Evolutionary conservation across 2,797 vertebrate genomes (phyloP).

Genomic region (Megaceryle alcyon): DNA sequence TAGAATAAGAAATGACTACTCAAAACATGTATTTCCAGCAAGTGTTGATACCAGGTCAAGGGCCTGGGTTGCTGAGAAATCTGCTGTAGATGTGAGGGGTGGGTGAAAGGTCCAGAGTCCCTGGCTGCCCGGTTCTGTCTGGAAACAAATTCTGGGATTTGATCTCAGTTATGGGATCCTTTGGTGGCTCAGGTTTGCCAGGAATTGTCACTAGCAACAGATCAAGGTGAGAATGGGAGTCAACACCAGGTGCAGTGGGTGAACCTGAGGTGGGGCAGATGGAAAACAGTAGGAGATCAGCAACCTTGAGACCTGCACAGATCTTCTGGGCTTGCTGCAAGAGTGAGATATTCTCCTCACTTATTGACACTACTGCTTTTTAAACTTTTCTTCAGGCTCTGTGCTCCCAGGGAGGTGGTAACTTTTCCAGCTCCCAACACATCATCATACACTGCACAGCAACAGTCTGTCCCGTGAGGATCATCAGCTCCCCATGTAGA

Average conservation of each 20-base stretch:
- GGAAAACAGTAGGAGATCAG: not conserved
- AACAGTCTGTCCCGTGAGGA: not conserved
- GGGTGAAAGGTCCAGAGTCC: rapidly evolving
- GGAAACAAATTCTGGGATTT: not conserved
- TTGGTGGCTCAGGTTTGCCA: not conserved
- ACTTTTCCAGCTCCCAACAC: rapidly evolving
- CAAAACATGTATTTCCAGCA: not conserved
- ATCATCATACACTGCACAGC: rapidly evolving
- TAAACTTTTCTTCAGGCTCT: not conserved
- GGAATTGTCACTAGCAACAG: not conserved
- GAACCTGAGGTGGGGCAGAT: not conserved
- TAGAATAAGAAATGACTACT: not conserved
- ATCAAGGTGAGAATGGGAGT: not conserved
- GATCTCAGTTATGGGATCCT: rapidly evolving
- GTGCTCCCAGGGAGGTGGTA: rapidly evolving
- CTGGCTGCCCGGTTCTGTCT: rapidly evolving
- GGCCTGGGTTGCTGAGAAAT: not conserved
- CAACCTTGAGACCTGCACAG: rapidly evolving
- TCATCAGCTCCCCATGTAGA: not conserved
- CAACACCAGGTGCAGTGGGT: rapidly evolving
- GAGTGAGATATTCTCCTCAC: not conserved
- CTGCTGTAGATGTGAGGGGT: not conserved
- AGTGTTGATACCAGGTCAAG: not conserved
- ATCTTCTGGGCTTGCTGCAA: rapidly evolving
- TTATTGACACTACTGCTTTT: not conserved